Base-by-base conservation (phyloP, 2,888 invertebrate species). In the Machimus rusticus region DNA sequence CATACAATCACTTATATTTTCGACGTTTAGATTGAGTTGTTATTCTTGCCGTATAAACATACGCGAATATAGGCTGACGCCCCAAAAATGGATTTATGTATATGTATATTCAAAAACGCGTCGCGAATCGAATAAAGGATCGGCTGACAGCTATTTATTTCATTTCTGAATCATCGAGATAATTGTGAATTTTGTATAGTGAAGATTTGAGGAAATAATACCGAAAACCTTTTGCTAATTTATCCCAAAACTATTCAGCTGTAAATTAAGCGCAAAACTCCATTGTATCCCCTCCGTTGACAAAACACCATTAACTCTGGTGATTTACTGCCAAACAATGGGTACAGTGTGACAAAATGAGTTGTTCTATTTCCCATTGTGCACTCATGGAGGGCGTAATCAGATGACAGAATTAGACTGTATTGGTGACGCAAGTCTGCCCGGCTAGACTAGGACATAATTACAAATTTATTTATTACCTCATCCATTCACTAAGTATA, bases 221-320 rank as follows among this genome's bases (percentile, higher is more conserved):
- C n/a, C 78, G 23, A 39, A 78, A 46, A 78, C 39, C 78, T 43
- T 78, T 78, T 28, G 28, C 43, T 78, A 39, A 78, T 43, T 78
- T 78, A 46, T 43, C 46, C 46, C 23, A 43, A 46, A 78, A 78
- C 43, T 78, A 78, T 78, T 78, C 78, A 78, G 39, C 78, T 78
- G 78, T 78, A 78, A 78, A 78, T 78, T 78, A 78, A 78, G 78
- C 46, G 46, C 78, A 46, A 78, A 43, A 43, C 43, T 78, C 78
- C 23, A 78, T 78, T 78, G 78, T 78, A 37, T 43, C 19, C 16
- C 23, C 23, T 78, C 23, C 23, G 43, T 43, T 78, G 78, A 78
- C 78, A 78, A 78, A 78, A 78, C 43, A 78, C 78, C 78, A 78
- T 78, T 78, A 78, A 78, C 78, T 39, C 78, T 28, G 28, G 46